A percentile compares a stretch with the other conserved stretches of the same genome.
phyloP scores from a whole-genome alignment of 2,113 vertebrate genomes.

The Thryonomys swinderianus region DNA sequence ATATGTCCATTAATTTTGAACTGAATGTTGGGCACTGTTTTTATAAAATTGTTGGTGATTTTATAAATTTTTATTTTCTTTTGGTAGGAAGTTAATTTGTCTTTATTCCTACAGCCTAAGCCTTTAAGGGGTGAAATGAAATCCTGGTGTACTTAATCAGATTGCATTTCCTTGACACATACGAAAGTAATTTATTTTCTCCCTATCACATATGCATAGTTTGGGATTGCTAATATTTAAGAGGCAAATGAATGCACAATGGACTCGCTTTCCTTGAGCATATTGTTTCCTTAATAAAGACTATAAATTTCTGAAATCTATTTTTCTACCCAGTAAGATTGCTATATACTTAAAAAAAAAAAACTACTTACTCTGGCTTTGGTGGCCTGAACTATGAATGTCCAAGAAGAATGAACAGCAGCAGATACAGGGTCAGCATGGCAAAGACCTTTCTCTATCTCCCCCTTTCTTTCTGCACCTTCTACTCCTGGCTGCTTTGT shows the following conservation, averaged over 20 bases:
- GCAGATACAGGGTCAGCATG: neutral
- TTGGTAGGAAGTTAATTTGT: constrained; percentile 20
- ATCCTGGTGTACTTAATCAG: neutral
- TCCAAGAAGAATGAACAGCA: neutral
- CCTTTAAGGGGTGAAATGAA: neutral
- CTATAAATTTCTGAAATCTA: neutral
- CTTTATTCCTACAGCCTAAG: neutral
- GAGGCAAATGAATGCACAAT: neutral
- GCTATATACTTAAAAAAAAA: neutral
- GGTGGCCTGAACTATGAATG: neutral
- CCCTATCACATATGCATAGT: neutral
- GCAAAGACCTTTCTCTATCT: neutral
- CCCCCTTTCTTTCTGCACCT: neutral
- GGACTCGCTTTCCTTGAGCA: neutral
- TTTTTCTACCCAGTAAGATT: neutral
- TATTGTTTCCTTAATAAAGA: neutral
- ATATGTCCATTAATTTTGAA: neutral
- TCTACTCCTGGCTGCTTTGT: neutral
- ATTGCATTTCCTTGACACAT: neutral
- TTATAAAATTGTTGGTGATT: constrained; percentile 28
- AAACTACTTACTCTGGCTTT: neutral
- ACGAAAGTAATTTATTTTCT: constrained; percentile 11
- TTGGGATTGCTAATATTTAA: neutral
- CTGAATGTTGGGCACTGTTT: neutral
- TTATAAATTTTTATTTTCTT: constrained; percentile 45